Conservation (phyloP, 2,797 vertebrate genomes). For the Eupleurogrammus muticus region DNA sequence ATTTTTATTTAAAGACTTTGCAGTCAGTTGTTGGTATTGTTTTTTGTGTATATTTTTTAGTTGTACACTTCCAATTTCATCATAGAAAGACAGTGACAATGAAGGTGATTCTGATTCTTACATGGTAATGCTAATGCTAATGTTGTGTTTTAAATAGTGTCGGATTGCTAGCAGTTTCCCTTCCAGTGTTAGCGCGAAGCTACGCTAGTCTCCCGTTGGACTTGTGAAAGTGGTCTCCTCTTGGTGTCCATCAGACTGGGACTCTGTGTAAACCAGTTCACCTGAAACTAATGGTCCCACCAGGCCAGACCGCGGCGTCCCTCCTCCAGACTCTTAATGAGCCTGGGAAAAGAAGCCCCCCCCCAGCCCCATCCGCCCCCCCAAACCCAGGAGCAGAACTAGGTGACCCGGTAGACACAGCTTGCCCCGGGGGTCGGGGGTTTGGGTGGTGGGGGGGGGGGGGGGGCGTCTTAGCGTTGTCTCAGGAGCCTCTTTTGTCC, state of each 20-base stretch:
- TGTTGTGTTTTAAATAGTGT: too few relatives aligned
- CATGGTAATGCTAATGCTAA: too few relatives aligned
- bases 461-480: conserved; percentile 58
- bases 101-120: too few relatives aligned
- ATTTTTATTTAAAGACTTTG: too few relatives aligned
- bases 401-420: conserved; percentile 94
- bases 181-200: not conserved
- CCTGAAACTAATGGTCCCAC: conserved; percentile 95
- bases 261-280: conserved; percentile 92
- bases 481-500: conserved; percentile 91
- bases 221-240: not conserved
- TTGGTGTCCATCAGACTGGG: not conserved
- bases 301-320: conserved; percentile 80
- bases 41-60: too few relatives aligned
- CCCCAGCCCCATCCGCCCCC: conserved; percentile 67
- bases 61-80: too few relatives aligned
- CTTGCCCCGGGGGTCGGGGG: conserved; percentile 66
- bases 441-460: conserved; percentile 35
- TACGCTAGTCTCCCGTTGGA: not conserved
- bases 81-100: too few relatives aligned
- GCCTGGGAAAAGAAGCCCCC: conserved; percentile 93
- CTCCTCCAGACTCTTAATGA: conserved; percentile 58
- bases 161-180: not conserved
- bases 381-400: conserved; percentile 84
- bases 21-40: too few relatives aligned